A percentile compares a stretch with the other conserved stretches of the same genome.
Conservation (phyloP, 2,797 vertebrate species). For the Synanceia verrucosa region DNA sequence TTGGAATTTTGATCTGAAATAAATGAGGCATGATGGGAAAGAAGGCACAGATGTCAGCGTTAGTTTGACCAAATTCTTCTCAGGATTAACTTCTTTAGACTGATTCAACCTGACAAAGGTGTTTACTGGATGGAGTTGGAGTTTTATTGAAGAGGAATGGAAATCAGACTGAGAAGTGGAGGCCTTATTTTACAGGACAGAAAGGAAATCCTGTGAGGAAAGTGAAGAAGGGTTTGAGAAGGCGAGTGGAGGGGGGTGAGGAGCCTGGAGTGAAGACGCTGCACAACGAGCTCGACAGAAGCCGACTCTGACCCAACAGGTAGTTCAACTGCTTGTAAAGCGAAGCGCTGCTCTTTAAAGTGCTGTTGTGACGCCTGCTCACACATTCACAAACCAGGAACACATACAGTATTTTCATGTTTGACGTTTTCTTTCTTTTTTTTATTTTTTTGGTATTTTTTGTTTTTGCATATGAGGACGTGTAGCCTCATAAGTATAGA, state of each 20-base stretch:
- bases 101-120: neutral
- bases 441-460: no score
- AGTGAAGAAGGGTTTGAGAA: conserved; percentile 11
- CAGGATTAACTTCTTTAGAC: neutral
- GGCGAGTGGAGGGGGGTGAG: conserved; percentile 13
- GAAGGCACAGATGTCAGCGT: neutral
- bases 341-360: conserved; percentile 26
- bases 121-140: neutral
- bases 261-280: conserved; percentile 21
- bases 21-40: neutral
- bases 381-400: conserved; percentile 16
- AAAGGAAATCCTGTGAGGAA: conserved; percentile 1
- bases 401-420: neutral
- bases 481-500: neutral
- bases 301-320: conserved; percentile 56
- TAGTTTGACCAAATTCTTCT: neutral
- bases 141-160: neutral
- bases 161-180: neutral
- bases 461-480: neutral
- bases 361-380: conserved; percentile 1
- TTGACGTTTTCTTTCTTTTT: neutral
- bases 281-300: conserved; percentile 43
- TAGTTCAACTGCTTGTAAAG: conserved; percentile 36
- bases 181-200: conserved; percentile 13
- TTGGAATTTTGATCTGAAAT: neutral